These are phyloP conservation scores for Aradus depressus DNA, from an alignment of 2,888 invertebrate genomes.

Conservation along the genomic window DNA sequence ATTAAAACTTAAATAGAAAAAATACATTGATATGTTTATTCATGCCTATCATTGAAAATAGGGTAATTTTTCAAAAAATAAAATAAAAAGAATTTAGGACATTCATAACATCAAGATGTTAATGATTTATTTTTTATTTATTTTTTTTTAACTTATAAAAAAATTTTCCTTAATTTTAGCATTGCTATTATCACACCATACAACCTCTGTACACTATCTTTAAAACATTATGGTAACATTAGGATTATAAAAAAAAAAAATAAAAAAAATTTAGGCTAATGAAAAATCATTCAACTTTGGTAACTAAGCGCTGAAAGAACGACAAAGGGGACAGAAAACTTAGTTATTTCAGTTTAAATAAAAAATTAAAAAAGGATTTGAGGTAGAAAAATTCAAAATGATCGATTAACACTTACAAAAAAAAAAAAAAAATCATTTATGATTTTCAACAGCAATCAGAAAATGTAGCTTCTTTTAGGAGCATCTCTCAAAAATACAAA, in stretches of 20 bases:
- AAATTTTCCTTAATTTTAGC: slow-evolving; percentile 17
- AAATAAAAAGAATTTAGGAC: too few species aligned
- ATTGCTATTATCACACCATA: slow-evolving; percentile 21
- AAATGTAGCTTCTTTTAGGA: slow-evolving; percentile 1
- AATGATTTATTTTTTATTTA: slow-evolving; percentile 16
- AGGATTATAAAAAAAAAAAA: too few species aligned
- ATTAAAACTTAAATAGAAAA: too few species aligned
- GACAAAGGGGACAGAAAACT: slow-evolving; percentile 8
- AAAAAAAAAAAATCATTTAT: slow-evolving; percentile 21
- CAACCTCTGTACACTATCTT: slow-evolving; percentile 19
- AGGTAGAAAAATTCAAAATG: slow-evolving; percentile 22
- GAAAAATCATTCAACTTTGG: slow-evolving; percentile 15
- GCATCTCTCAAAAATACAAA: slow-evolving; percentile 14
- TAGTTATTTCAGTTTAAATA: slow-evolving; percentile 14
- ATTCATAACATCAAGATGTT: slow-evolving; percentile 20
- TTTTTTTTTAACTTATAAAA: slow-evolving; percentile 12
- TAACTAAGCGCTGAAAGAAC: slow-evolving; percentile 16
- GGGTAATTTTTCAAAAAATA: too few species aligned
- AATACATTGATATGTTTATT: too few species aligned
- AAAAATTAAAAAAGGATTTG: slow-evolving; percentile 19
- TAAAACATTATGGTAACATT: slow-evolving; percentile 11
- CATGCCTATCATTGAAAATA: too few species aligned
- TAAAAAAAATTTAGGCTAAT: slow-evolving; percentile 4
- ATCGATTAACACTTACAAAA: slow-evolving; percentile 14
- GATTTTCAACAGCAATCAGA: slow-evolving; percentile 13